Evolutionary conservation across 1,140 invertebrate species (phyloP).

Genomic region (Micrasema longulum): DNA sequence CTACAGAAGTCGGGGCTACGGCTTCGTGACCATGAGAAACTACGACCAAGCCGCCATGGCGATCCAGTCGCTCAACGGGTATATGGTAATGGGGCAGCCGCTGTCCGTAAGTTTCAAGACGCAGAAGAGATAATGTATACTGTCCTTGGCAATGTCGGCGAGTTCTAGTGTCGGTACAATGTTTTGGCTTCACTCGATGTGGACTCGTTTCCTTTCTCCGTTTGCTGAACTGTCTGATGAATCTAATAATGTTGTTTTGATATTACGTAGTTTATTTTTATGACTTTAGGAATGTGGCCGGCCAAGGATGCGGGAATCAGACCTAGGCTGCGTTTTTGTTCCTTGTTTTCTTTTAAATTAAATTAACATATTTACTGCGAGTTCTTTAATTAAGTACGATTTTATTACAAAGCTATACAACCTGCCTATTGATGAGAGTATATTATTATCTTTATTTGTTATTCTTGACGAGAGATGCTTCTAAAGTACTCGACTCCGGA

Average conservation of each 20-base stretch:
- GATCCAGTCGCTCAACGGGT: conserved; percentile 97
- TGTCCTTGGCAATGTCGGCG: conserved; percentile 15
- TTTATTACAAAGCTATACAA: conserved; percentile 36
- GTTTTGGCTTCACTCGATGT: conserved; percentile 40
- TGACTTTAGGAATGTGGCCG: conserved; percentile 26
- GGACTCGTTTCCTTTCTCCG: conserved; percentile 38
- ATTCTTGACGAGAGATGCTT: conserved; percentile 7
- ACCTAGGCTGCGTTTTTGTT: conserved; percentile 25
- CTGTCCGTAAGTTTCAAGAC: conserved; percentile 99
- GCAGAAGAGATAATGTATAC: conserved; percentile 76
- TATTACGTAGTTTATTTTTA: conserved; percentile 38
- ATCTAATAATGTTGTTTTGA: conserved; percentile 32
- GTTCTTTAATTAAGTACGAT: conserved; percentile 24
- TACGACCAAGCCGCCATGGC: conserved; percentile 98
- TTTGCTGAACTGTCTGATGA: conserved; percentile 41
- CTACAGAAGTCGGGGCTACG: conserved; percentile 99
- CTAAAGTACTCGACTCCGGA: conserved; percentile 7
- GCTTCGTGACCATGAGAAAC: conserved; percentile 99
- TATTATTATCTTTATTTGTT: conserved; percentile 24
- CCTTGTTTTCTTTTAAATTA: conserved; percentile 29
- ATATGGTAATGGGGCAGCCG: conserved; percentile 94
- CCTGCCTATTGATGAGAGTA: conserved; percentile 29
- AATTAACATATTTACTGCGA: conserved; percentile 28
- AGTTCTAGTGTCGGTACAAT: conserved; percentile 38
- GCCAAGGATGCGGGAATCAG: conserved; percentile 14